Conservation (phyloP, 1,140 invertebrate genomes). For the Aplysia californica region DNA sequence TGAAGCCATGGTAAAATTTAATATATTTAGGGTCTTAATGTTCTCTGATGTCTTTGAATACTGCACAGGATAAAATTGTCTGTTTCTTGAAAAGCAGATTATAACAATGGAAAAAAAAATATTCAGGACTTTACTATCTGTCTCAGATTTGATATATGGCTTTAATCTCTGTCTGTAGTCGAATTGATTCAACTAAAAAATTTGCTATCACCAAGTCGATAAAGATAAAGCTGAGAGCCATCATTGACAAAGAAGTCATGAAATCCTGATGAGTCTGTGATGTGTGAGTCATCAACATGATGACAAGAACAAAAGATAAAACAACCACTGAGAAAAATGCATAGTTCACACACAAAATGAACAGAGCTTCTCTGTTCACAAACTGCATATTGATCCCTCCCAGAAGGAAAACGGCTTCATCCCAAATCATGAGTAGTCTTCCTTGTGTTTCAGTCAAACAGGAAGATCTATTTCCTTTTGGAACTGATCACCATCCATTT, state of each 20-base stretch:
- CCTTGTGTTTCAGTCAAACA: too few species aligned
- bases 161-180: constrained; percentile 47
- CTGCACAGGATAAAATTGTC: too few species aligned
- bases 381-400: constrained; percentile 34
- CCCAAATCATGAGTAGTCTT: constrained; percentile 28
- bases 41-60: too few species aligned
- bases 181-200: constrained; percentile 54
- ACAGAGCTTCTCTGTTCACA: constrained; percentile 47
- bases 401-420: constrained; percentile 14
- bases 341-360: constrained; percentile 58
- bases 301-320: constrained; percentile 48
- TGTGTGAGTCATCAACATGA: constrained; percentile 53
- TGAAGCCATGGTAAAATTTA: too few species aligned
- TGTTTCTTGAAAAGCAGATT: too few species aligned
- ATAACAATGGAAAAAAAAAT: too few species aligned
- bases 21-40: too few species aligned
- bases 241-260: constrained; percentile 45
- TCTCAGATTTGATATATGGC: constrained; percentile 17
- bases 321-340: constrained; percentile 57
- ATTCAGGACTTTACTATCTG: too few species aligned
- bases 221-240: constrained; percentile 54
- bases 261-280: constrained; percentile 48
- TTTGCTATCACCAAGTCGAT: constrained; percentile 54
- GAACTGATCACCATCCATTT: too few species aligned
- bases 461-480: too few species aligned